Conservation (phyloP, 1,140 invertebrate species). For the Andrena cerasifolii region DNA sequence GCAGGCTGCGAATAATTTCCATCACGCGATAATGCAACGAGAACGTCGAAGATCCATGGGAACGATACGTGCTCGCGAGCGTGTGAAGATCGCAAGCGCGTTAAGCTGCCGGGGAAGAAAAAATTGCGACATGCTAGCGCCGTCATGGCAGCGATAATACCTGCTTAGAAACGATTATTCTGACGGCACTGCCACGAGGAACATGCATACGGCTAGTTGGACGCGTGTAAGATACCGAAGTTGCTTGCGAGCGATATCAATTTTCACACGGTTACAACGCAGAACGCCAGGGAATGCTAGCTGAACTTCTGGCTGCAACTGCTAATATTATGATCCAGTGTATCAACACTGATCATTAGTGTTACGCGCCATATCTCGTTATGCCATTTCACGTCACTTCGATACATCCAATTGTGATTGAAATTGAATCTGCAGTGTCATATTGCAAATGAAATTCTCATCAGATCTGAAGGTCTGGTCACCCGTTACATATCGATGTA, state of each 20-base stretch:
- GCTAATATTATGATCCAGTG: constrained; percentile 21
- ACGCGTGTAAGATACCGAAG: constrained; percentile 51
- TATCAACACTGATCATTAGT: constrained; percentile 14
- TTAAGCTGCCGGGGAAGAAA: constrained; percentile 56
- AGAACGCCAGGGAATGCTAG: constrained; percentile 23
- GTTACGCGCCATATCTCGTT: neutral
- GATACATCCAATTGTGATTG: too few species aligned
- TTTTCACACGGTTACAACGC: constrained; percentile 47
- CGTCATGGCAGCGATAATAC: constrained; percentile 61
- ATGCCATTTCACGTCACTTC: neutral
- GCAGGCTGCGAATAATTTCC: constrained; percentile 2
- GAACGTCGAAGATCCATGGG: constrained; percentile 51
- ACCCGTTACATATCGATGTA: too few species aligned
- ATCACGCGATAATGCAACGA: constrained; percentile 48
- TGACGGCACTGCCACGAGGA: constrained; percentile 45
- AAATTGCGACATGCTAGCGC: constrained; percentile 65
- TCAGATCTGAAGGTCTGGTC: too few species aligned
- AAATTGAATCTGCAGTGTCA: neutral
- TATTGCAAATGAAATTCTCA: too few species aligned
- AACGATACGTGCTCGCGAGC: constrained; percentile 42
- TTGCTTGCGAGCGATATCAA: constrained; percentile 53
- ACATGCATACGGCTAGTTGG: constrained; percentile 41
- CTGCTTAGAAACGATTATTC: constrained; percentile 57
- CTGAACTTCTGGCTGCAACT: constrained; percentile 14
- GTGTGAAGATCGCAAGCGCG: constrained; percentile 55